Conservation (phyloP, 1,140 invertebrate genomes). For the Anagrus nilaparvatae region DNA sequence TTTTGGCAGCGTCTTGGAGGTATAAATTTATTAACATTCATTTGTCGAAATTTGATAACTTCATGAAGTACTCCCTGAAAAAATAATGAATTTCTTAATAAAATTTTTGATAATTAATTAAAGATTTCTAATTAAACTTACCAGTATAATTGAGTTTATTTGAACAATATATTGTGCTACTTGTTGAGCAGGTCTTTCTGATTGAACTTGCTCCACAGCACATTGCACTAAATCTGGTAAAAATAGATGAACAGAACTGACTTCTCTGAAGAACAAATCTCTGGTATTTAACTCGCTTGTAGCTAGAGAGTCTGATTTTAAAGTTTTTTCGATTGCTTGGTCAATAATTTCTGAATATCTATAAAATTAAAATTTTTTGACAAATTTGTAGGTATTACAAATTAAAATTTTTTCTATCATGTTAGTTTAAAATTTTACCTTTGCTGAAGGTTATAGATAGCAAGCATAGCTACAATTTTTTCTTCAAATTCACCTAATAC, state of each 20-base stretch:
- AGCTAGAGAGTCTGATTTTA: conserved; percentile 33
- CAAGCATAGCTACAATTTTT: conserved; percentile 65
- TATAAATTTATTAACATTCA: conserved; percentile 43
- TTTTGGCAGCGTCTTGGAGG: conserved; percentile 32
- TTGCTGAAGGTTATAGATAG: conserved; percentile 55
- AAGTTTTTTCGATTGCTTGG: conserved; percentile 47
- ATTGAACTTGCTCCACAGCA: conserved; percentile 44
- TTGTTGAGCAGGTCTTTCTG: conserved; percentile 42
- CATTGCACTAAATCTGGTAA: conserved; percentile 44
- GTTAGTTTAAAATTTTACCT: conserved; percentile 35
- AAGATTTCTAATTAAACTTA: conserved; percentile 22
- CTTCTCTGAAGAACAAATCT: conserved; percentile 64
- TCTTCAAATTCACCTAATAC: conserved; percentile 61
- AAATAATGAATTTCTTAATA: conserved; percentile 4
- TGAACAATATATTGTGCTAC: conserved; percentile 45
- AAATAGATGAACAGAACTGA: conserved; percentile 47
- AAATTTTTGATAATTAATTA: conserved; percentile 1
- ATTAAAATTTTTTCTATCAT: neutral
- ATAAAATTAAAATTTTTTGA: conserved; percentile 9
- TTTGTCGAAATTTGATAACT: conserved; percentile 49
- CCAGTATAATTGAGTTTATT: conserved; percentile 47
- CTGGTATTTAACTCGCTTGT: conserved; percentile 50
- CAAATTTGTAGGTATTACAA: conserved; percentile 1
- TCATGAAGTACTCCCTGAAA: conserved; percentile 44
- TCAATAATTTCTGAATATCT: conserved; percentile 42